These are phyloP conservation scores for Phylloscopus collybita DNA, from an alignment of 2,797 vertebrate genomes.

Conservation along the genomic window DNA sequence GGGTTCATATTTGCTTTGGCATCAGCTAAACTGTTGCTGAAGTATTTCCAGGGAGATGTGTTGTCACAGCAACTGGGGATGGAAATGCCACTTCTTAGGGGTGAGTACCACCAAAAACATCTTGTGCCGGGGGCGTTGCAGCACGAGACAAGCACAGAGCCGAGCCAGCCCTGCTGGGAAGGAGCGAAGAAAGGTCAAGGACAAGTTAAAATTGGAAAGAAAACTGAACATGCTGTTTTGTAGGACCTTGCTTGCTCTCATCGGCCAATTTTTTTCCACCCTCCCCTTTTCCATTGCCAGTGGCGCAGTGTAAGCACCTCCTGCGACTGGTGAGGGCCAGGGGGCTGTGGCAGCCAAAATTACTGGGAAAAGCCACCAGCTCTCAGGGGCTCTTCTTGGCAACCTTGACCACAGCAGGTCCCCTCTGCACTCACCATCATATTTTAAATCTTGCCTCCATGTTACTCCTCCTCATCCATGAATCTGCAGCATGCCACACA, in stretches of 20 bases:
- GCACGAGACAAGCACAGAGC: background rate
- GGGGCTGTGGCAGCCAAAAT: background rate
- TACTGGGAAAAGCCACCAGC: background rate
- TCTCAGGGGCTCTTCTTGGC: background rate
- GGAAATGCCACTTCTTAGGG: background rate
- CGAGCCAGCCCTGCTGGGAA: conserved; percentile 27
- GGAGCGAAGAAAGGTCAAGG: conserved; percentile 52
- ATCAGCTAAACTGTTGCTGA: background rate
- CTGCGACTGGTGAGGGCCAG: background rate
- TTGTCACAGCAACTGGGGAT: background rate
- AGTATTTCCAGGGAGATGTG: background rate
- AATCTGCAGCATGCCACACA: background rate
- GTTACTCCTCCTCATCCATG: background rate
- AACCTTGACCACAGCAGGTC: accelerated
- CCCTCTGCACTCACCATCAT: background rate
- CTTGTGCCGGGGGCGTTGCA: background rate
- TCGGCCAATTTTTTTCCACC: conserved; percentile 33
- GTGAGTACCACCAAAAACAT: conserved; percentile 28
- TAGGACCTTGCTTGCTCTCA: conserved; percentile 2
- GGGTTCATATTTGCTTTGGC: background rate
- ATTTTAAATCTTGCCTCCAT: background rate
- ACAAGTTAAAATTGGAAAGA: conserved; percentile 72
- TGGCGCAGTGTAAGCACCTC: background rate
- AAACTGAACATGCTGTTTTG: conserved; percentile 61
- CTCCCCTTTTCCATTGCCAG: background rate